phyloP scores from a whole-genome alignment of 2,113 vertebrate species.

The Eolophus roseicapilla region DNA sequence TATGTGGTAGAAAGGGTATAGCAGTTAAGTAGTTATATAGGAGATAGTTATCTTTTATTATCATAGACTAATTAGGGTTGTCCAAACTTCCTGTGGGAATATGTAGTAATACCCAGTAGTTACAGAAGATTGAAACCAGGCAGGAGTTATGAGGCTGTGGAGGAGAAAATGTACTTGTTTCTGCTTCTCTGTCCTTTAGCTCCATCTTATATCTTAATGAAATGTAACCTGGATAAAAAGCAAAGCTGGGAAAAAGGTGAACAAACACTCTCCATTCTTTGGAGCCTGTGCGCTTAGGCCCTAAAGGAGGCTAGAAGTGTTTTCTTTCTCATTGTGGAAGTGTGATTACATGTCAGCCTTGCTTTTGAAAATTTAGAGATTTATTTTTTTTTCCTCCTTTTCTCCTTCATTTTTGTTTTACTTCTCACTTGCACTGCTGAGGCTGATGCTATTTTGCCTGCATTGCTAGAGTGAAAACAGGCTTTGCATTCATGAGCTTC shows the following conservation, averaged over 20 bases:
- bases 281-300: background rate
- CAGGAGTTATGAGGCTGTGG: background rate
- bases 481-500: background rate
- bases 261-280: background rate
- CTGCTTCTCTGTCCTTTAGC: background rate
- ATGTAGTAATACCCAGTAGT: background rate
- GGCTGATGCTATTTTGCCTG: background rate
- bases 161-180: background rate
- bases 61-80: background rate
- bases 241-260: background rate
- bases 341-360: background rate
- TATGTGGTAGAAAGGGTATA: background rate
- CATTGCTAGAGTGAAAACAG: background rate
- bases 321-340: background rate
- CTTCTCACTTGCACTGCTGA: background rate
- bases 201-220: background rate
- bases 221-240: background rate
- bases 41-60: conserved; percentile 24
- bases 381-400: background rate
- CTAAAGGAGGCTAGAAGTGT: background rate
- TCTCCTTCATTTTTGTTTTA: background rate
- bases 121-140: background rate
- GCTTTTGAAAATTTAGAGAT: background rate
- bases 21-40: background rate
- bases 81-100: conserved; percentile 20